Evolutionary conservation across 2,888 invertebrate genomes (phyloP).

Genomic region (Diaphora mendica): DNA sequence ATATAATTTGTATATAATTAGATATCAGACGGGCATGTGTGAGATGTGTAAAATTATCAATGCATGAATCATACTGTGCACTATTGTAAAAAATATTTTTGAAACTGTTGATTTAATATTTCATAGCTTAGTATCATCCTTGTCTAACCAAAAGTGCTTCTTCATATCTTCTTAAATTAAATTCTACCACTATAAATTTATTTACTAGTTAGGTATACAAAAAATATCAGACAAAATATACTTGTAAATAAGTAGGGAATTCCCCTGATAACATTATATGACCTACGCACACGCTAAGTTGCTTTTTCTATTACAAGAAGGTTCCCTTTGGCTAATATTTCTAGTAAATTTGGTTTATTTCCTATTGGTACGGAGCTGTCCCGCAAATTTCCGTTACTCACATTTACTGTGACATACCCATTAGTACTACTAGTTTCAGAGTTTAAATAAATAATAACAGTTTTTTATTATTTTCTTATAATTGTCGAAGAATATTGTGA

Average conservation of each 20-base stretch:
- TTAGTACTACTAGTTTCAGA: conserved; percentile 6
- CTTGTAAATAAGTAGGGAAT: neutral
- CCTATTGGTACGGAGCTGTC: conserved; percentile 23
- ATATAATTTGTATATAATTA: no score
- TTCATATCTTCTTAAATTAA: no score
- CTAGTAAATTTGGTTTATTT: conserved; percentile 38
- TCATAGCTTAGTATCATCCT: no score
- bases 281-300: neutral
- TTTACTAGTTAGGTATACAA: neutral
- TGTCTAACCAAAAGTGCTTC: no score
- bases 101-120: no score
- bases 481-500: no score
- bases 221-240: neutral
- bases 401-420: conserved; percentile 35
- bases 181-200: no score
- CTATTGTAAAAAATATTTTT: no score
- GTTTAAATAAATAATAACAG: conserved; percentile 26
- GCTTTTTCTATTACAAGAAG: neutral
- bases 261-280: neutral
- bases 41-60: no score
- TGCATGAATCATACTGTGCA: no score
- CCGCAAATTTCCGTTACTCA: conserved; percentile 39
- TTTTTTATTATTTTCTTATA: conserved; percentile 15
- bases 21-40: no score
- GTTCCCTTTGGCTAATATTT: conserved; percentile 7